Percentiles rank a stretch among this genome's conserved stretches.
Evolutionary conservation across 2,797 vertebrate genomes (phyloP).

Genomic region (Paguma larvata): DNA sequence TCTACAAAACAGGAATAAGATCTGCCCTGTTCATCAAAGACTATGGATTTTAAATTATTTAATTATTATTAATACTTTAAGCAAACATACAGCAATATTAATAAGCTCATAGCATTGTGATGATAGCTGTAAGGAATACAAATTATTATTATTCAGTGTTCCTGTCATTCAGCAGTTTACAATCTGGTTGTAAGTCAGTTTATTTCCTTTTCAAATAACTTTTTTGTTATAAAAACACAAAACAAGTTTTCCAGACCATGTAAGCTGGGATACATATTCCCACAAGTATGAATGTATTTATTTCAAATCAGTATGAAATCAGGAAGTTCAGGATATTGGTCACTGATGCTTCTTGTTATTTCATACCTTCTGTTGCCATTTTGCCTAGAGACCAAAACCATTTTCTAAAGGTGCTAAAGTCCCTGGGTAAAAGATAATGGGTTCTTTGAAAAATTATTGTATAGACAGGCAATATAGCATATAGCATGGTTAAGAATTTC

Average conservation of each 20-base stretch:
- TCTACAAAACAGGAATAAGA: neutral
- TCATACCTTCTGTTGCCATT: neutral
- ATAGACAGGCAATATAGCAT: neutral
- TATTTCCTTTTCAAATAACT: slow-evolving; percentile 20
- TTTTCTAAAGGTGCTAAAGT: neutral
- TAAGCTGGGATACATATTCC: neutral
- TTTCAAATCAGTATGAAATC: slow-evolving; percentile 23
- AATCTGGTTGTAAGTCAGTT: slow-evolving; percentile 24
- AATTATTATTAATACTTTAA: neutral
- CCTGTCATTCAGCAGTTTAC: neutral
- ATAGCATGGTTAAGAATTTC: neutral
- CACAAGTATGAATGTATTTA: neutral
- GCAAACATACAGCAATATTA: neutral
- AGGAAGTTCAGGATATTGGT: neutral
- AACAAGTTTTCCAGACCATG: neutral
- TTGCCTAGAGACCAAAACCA: neutral
- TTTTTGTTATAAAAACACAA: slow-evolving; percentile 9
- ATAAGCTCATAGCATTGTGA: neutral
- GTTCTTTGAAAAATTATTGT: neutral
- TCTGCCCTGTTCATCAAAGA: neutral
- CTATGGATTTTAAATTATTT: neutral
- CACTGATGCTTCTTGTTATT: neutral
- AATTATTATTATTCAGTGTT: slow-evolving; percentile 2
- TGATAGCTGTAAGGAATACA: neutral
- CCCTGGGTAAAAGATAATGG: neutral